Base-by-base conservation (phyloP, 2,888 invertebrate species). In the Petrophora chlorosata region DNA sequence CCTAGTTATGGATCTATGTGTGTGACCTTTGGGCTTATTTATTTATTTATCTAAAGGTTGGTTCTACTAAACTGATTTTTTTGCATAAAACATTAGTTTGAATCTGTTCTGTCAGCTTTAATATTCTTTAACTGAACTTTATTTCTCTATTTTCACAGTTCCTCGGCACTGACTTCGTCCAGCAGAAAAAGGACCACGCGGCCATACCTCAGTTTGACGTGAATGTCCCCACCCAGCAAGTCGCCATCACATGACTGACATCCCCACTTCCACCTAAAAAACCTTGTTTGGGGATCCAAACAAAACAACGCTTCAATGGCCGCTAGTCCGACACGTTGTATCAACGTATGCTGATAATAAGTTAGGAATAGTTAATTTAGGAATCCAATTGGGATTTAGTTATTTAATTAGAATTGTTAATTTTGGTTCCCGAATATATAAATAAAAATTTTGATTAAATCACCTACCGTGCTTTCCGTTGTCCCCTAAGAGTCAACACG, bases 151-250 rank as follows among this genome's bases (percentile, higher is more conserved):
- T 5, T 46, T 80, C 75, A 5, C 78, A 89, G 89, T 84, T 54
- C 0, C 82, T 74, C 72, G 76, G 86, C 30, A 88, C 87, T 2
- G 86, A 87, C 16, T 53, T 82, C 2, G 65, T 88, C 23, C 59
- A 76, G 16, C 72, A 65, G 38, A 74, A 76, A 47, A 71, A 72
- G 39, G 72, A 77, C 9, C 78, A 76, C 41, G 47, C 53, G 0
- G 53, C 69, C 0, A 14, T 85, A 2, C 71, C 79, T 0, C 78
- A 76, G 41, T 69, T 76, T 23, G 85, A 86, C 5, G 53, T 74
- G 35, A 58, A 14, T 39, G 39, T 15, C 15, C 32, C 19, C 19
- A 39, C 25, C 34, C 57, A 36, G 8, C 35, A 35, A 5, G 3
- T 23, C 5, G 9, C 25, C 2, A 29, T 29, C n/a, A 13, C 29